Evolutionary conservation across 2,113 vertebrate species (phyloP), one percentile per base, ranked within the genome.

Genomic region (Oreochromis aureus): DNA sequence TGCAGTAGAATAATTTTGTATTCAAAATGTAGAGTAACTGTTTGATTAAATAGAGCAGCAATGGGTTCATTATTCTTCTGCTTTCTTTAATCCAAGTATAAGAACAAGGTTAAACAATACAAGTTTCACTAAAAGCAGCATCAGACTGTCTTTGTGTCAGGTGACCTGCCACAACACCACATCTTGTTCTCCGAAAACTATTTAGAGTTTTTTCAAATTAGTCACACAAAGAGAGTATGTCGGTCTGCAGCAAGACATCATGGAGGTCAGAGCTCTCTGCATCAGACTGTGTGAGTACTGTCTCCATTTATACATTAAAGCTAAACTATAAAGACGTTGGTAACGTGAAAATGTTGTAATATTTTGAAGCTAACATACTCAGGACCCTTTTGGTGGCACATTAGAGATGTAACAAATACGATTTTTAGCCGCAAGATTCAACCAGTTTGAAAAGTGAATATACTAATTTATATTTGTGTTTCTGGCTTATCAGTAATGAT

Each of bases 121-220:
- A 59, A 59, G 15, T 59, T 30, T 59, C 24, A 32, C 56, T 18
- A 7, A 32, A 59, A 0, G 27, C 0, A 59, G 13, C 56, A 59
- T 32, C 13, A 59, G 56, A 1, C 56, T 32, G 56, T 59, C 27
- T 59, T 59, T 59, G 13, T 32, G 56, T 32, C 56, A 32, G 56
- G 16, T 59, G 56, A 32, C 56, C 56, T 3, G 8, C 56, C 56
- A 59, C 27, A 59, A 59, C 27, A 5, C 2, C 56, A 32, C 27
- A 15, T 32, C 27, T 59, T 7, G 13, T 59, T 59, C 56, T 59
- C 15, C 5, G 27, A 32, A 59, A 59, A 59, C 56, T 59, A 59
- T 59, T 59, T 59, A 59, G 56, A 59, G 55, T 32, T 5, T 2
- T 32, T 59, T 59, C 4, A 59, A 30, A 59, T 59, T 32, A 59